A percentile compares a stretch with the other conserved stretches of the same genome.
Conservation (phyloP, 2,888 invertebrate genomes). For the Acrocyrtus sp. region DNA sequence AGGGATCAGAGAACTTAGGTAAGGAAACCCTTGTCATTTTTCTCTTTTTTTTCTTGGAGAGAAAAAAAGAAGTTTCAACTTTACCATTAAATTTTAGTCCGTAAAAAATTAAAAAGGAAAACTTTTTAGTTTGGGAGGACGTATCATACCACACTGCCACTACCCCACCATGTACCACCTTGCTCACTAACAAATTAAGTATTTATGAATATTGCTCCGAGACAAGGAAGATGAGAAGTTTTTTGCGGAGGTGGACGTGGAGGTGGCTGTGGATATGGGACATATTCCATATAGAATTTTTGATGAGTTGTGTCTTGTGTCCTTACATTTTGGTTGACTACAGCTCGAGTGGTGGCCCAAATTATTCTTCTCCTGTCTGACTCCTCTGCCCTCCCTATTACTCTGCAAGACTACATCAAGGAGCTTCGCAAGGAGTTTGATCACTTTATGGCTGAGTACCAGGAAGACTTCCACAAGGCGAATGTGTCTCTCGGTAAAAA, state of each 20-base stretch:
- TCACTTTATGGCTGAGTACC: constrained; percentile 63
- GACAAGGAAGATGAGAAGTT: no score
- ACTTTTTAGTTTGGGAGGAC: no score
- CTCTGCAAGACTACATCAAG: constrained; percentile 62
- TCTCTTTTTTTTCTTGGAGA: background rate
- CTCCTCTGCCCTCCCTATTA: constrained; percentile 61
- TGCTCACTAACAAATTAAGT: no score
- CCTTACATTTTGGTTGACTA: no score
- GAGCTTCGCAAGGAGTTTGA: constrained; percentile 62
- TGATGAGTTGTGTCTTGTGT: background rate
- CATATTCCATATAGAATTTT: no score
- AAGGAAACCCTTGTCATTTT: constrained; percentile 29
- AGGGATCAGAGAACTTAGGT: constrained; percentile 60
- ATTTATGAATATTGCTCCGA: no score
- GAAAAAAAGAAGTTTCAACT: no score
- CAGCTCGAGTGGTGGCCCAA: constrained; percentile 61
- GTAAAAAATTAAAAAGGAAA: background rate
- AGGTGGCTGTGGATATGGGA: no score
- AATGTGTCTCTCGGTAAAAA: constrained; percentile 62
- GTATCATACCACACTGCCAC: no score
- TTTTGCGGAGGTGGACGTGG: no score
- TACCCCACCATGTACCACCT: no score
- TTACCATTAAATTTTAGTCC: no score
- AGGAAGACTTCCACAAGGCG: constrained; percentile 62
- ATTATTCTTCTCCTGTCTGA: constrained; percentile 61